Evolutionary conservation across 2,113 vertebrate genomes (phyloP), one percentile per base, ranked within the genome.

Genomic region (Saccopteryx leptura): DNA sequence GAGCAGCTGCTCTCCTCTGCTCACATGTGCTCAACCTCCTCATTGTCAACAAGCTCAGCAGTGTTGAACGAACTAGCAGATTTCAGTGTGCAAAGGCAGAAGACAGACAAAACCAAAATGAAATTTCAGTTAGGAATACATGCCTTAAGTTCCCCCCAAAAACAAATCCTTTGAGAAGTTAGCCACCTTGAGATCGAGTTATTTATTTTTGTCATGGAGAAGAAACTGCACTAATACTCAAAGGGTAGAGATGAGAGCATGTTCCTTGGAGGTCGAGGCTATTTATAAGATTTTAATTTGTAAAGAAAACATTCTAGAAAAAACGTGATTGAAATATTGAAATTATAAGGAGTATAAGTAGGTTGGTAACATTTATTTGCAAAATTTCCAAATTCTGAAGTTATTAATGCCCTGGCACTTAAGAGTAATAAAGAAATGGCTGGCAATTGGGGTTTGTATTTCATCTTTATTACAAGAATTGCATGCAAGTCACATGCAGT

Each of bases 401-500:
- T 95, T n/a, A 90, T 72, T 83, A 79, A n/a, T n/a, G 54, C 65
- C 28, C 75, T 72, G 50, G 46, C 52, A 63, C 93, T 91, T 84
- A 88, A 88, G 63, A 85, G 58, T 56, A 85, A 89, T 31, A 95
- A 80, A 75, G 83, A 93, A 65, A 61, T 65, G 61, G 63, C 74
- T 86, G 18, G 79, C 69, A 50, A 54, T 94, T 94, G 82, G 63
- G 46, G 60, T 56, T 76, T 81, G 7, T 52, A 87, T 85, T 94
- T 95, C 92, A 90, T 90, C 83, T 93, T 91, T 94, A 92, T 72
- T 90, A 61, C n/a, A 19, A 17, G 76, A 68, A 90, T 94, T 94
- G n/a, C 39, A 90, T 94, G 93, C 94, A 76, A 72, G 86, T 90
- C 91, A 84, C 95, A 94, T 33, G 58, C 92, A 91, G 24, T 60